Base-by-base conservation (phyloP, 2,888 invertebrate species). In the Athripsodes cinereus region DNA sequence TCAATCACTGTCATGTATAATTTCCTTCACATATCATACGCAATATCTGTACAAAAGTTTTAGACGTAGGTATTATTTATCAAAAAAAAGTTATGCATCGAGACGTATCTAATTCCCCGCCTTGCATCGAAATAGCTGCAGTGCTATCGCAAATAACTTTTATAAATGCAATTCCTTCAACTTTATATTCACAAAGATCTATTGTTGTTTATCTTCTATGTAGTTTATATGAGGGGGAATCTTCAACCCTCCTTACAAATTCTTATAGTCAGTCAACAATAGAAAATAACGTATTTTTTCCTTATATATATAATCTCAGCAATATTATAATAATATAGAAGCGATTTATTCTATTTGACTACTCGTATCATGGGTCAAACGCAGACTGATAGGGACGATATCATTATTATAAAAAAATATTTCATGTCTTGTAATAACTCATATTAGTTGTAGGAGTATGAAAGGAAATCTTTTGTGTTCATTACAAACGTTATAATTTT, bases 61-160 rank as follows among this genome's bases (percentile, higher is more conserved):
- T 8, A 31, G 31, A 31, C 31, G 11, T 31, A 11, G 5, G 6
- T 19, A 21, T 48, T 48, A 48, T 48, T 48, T 21, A 19, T 48
- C 20, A 44, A 44, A n/a, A 18, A 44, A 44, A 10, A 48, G 11
- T 48, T 20, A 54, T 54, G 54, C 54, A 47, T 48, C 21, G 18
- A 22, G 20, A 54, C 54, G 54, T 54, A 48, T 54, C 47, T 10
- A 46, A 54, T 54, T 54, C 54, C 54, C 18, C 16, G 19, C 47
- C 16, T 44, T 44, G 48, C 48, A 48, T 48, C 48, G 10, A 3
- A 3, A 26, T 26, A 40, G 3, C 13, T 13, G 3, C 13, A 40
- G 5, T 40, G 2, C 13, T n/a, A 40, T 8, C 40, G 40, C 40
- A 40, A 40, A 40, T 40, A 40, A 40, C 40, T 40, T 40, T 40